Conservation (phyloP, 2,888 invertebrate genomes). For the Deroplatys truncata region DNA sequence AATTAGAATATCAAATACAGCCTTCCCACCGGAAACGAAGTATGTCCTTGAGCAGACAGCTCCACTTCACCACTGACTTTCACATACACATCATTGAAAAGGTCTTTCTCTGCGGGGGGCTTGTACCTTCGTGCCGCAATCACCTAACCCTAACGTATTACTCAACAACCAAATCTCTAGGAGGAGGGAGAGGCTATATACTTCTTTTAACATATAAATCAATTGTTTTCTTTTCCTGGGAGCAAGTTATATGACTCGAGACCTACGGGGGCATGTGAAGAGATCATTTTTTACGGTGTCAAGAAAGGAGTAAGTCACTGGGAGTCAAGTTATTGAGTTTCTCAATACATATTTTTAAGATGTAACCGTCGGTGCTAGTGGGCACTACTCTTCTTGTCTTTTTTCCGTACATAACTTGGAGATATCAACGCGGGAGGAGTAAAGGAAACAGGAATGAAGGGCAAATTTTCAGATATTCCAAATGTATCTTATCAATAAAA, state of each 20-base stretch:
- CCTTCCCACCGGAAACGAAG: not conserved
- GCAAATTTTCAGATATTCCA: too few species aligned
- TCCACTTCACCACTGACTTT: not conserved
- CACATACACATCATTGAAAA: not conserved
- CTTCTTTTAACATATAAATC: not conserved
- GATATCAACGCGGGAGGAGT: too few species aligned
- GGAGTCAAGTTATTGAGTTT: not conserved
- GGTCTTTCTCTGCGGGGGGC: not conserved
- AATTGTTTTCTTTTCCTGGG: not conserved
- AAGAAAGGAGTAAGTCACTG: not conserved
- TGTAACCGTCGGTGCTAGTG: not conserved
- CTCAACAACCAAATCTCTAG: not conserved
- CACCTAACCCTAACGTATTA: not conserved
- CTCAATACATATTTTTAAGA: not conserved
- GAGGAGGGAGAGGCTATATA: not conserved
- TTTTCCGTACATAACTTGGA: too few species aligned
- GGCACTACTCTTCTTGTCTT: not conserved
- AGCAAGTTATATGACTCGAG: not conserved
- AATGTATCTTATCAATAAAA: too few species aligned
- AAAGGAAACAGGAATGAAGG: too few species aligned
- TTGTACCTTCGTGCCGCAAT: constrained; percentile 3
- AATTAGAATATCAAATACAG: constrained; percentile 1
- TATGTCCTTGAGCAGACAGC: not conserved
- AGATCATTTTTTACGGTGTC: not conserved
- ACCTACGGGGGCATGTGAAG: not conserved